phyloP scores from a whole-genome alignment of 2,797 vertebrate species.

The Pempheris klunzingeri region DNA sequence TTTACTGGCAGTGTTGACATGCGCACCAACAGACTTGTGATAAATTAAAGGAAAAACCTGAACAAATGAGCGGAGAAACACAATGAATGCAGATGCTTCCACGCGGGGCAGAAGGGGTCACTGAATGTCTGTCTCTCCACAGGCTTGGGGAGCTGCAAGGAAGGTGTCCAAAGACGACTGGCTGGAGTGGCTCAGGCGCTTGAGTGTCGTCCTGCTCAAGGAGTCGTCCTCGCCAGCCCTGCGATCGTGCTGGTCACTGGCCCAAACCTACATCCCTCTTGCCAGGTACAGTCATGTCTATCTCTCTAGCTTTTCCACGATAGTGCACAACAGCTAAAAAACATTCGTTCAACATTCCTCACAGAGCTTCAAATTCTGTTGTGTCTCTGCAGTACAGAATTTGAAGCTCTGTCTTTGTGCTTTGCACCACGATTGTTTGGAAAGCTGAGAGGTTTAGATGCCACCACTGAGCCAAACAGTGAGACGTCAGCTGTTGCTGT shows the following conservation, averaged over 20 bases:
- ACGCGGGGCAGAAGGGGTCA: background rate
- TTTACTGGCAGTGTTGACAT: constrained; percentile 37
- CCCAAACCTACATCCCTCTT: constrained; percentile 98
- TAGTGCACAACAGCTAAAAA: background rate
- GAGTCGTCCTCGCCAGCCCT: constrained; percentile 97
- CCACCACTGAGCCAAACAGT: constrained; percentile 9
- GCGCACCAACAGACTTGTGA: constrained; percentile 31
- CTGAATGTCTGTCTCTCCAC: constrained; percentile 38
- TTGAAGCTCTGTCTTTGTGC: constrained; percentile 14
- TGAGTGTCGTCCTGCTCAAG: constrained; percentile 97
- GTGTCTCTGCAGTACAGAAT: no score
- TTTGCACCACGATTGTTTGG: background rate
- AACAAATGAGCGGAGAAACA: constrained; percentile 22
- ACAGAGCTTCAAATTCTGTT: no score
- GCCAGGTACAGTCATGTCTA: constrained; percentile 88
- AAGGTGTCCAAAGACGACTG: constrained; percentile 99
- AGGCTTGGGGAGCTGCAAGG: constrained; percentile 99
- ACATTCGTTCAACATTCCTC: constrained; percentile 2
- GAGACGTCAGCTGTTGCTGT: constrained; percentile 29
- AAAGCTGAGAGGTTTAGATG: background rate
- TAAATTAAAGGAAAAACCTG: constrained; percentile 26
- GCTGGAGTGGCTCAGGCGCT: constrained; percentile 96
- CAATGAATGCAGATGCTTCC: constrained; percentile 20
- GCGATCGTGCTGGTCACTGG: constrained; percentile 97
- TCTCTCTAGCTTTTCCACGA: background rate